Evolutionary conservation across 1,140 invertebrate genomes (phyloP).

Genomic region (Apis florea): DNA sequence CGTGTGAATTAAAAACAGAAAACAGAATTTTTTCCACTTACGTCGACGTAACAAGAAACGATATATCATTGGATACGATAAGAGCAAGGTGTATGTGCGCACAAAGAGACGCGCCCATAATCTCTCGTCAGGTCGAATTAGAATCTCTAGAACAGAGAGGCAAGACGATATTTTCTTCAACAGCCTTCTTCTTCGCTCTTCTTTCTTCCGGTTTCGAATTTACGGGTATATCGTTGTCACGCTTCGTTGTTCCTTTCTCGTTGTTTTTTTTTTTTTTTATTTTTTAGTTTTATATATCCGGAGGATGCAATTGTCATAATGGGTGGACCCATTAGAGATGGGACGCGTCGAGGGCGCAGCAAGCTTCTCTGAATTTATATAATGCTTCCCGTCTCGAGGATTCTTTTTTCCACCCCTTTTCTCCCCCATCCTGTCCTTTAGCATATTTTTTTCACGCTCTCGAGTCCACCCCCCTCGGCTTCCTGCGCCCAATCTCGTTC

Average conservation of each 20-base stretch:
- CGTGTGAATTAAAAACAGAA: too few species aligned
- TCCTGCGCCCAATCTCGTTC: constrained; percentile 8
- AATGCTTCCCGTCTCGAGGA: constrained; percentile 61
- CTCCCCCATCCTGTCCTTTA: constrained; percentile 13
- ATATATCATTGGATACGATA: neutral
- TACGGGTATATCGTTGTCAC: constrained; percentile 25
- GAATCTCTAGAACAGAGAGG: neutral
- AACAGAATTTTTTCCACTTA: too few species aligned
- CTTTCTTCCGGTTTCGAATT: neutral
- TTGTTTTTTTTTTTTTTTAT: constrained; percentile 20
- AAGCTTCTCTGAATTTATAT: constrained; percentile 59
- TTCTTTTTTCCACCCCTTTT: constrained; percentile 17
- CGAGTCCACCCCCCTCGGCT: constrained; percentile 25
- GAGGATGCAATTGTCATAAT: constrained; percentile 73
- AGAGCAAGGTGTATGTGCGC: neutral
- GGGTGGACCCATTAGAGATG: constrained; percentile 63
- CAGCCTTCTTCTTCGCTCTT: neutral
- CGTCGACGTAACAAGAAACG: neutral
- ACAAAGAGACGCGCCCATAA: too few species aligned
- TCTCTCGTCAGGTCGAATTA: neutral
- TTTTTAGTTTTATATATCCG: constrained; percentile 65
- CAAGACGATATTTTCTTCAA: neutral
- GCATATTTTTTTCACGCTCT: constrained; percentile 43
- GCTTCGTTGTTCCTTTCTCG: constrained; percentile 17
- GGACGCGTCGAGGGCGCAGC: constrained; percentile 41